phyloP scores from a whole-genome alignment of 2,113 vertebrate species.

The Recurvirostra avosetta region DNA sequence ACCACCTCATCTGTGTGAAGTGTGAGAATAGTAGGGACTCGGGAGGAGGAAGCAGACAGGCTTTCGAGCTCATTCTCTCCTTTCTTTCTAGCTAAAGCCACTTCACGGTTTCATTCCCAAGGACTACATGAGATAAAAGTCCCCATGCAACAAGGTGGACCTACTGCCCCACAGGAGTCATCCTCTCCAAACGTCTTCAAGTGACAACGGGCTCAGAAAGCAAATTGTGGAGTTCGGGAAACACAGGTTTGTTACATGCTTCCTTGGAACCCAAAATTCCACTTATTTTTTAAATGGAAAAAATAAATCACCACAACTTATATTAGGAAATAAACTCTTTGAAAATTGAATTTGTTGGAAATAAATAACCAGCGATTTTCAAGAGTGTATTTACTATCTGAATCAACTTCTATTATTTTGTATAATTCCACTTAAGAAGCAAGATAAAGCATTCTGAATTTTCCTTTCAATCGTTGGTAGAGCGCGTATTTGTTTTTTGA shows the following conservation, averaged over 20 bases:
- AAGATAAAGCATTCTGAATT: not conserved
- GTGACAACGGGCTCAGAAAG: not conserved
- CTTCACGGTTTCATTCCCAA: not conserved
- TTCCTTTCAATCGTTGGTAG: not conserved
- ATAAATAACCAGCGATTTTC: not conserved
- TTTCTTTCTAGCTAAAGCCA: not conserved
- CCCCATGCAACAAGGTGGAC: not conserved
- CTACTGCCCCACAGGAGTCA: not conserved
- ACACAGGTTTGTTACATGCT: rapidly evolving
- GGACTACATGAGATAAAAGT: not conserved
- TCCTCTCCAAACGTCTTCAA: not conserved
- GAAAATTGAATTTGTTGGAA: not conserved
- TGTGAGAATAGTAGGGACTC: not conserved
- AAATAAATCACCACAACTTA: not conserved
- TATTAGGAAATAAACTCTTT: not conserved
- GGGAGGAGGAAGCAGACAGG: not conserved
- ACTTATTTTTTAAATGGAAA: not conserved
- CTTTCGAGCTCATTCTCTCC: not conserved
- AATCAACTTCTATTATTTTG: not conserved
- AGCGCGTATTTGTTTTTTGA: not conserved
- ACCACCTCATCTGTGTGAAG: not conserved
- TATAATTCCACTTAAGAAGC: not conserved
- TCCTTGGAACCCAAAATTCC: not conserved
- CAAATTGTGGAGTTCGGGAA: not conserved
- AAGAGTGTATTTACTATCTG: not conserved